Evolutionary conservation across 2,113 vertebrate genomes (phyloP).

Genomic region (Gila orcuttii): DNA sequence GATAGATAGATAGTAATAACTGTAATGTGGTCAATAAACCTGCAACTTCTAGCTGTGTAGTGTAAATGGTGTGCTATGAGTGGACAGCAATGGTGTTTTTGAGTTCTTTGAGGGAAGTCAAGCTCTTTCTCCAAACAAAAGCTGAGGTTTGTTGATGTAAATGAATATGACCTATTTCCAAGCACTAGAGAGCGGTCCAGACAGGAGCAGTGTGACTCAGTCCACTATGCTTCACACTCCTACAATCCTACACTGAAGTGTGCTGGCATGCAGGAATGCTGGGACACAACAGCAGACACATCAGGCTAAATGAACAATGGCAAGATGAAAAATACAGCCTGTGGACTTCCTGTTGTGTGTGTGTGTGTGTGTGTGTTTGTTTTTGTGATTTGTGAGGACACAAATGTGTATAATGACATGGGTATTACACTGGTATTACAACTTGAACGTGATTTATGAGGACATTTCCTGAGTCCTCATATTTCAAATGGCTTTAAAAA

Average conservation of each 20-base stretch:
- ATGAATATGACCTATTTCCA: slow-evolving; percentile 46
- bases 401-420: no score
- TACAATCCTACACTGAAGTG: slow-evolving; percentile 13
- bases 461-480: no score
- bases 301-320: slow-evolving; percentile 16
- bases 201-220: slow-evolving; percentile 51
- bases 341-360: not conserved
- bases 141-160: not conserved
- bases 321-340: not conserved
- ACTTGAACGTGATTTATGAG: no score
- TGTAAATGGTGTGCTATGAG: not conserved
- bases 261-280: not conserved
- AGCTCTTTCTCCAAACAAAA: not conserved
- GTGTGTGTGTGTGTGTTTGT: not conserved
- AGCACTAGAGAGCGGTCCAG: slow-evolving; percentile 35
- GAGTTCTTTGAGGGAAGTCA: not conserved
- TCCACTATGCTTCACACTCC: slow-evolving; percentile 43
- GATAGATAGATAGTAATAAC: not conserved
- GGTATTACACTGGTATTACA: no score
- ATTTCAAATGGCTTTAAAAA: no score
- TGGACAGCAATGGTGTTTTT: not conserved
- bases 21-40: no score
- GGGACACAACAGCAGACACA: slow-evolving; percentile 33
- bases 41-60: no score
- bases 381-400: no score